Base-by-base conservation (phyloP, 2,888 invertebrate genomes). In the Lapara coniferarum region DNA sequence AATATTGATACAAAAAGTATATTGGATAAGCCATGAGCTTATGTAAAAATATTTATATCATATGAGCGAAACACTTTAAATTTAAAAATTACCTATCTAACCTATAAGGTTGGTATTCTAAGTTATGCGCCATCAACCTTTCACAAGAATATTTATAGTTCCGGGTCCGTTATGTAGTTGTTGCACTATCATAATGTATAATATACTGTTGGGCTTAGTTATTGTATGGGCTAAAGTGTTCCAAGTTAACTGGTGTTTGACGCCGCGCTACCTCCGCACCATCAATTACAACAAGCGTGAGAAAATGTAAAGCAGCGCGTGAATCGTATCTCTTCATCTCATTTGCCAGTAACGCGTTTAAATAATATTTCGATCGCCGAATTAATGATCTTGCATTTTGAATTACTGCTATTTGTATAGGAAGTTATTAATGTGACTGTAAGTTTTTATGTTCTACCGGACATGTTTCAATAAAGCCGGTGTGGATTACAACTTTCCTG, bases 291-390 rank as follows among this genome's bases (percentile, higher is more conserved):
- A 56, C 70, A 37, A 57, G 30, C 76, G 69, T 73, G 80, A 80
- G 72, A 81, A 81, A 81, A 81, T 79, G 74, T 83, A 77, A 83
- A 82, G 78, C 78, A 79, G 79, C 80, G 70, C 74, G 73, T 74
- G 74, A 75, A 78, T 80, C 72, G 73, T 83, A 84, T 82, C 80
- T 75, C 76, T 77, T 80, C 76, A 85, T 84, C 84, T 80, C 75
- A 76, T 77, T 80, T 72, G 70, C 69, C 66, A 74, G 75, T 73
- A 77, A 73, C 70, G 63, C 73, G 75, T 76, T 78, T 83, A 82
- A 77, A 78, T 81, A 83, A 81, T 80, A 78, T 81, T 83, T 76
- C 78, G 79, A 85, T 85, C 70, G 70, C 73, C 77, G 71, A 78
- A 81, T 83, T 78, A 80, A 82, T 84, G 75, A 75, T 67, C 52